Percentiles rank a stretch among this genome's conserved stretches.
Evolutionary conservation across 2,113 vertebrate species (phyloP).

Genomic region (Actinemys pallida): DNA sequence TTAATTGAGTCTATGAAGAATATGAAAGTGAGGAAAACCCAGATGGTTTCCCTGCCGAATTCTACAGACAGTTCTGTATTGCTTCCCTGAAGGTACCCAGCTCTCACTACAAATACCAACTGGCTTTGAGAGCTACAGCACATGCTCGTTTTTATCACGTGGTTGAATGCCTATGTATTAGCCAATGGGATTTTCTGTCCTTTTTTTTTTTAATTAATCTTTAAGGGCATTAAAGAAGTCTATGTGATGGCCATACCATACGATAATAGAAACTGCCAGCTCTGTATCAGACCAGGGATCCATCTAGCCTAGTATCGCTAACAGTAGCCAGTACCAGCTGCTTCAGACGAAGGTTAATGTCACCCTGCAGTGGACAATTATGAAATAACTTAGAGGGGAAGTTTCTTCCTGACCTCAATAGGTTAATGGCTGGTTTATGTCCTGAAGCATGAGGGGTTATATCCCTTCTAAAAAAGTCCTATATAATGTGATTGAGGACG

Average conservation of each 20-base stretch:
- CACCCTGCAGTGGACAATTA: accelerated
- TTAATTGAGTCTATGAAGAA: background rate
- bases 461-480: background rate
- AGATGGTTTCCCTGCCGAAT: background rate
- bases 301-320: background rate
- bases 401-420: background rate
- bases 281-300: accelerated
- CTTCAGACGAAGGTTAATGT: background rate
- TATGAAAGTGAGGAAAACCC: background rate
- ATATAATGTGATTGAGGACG: background rate
- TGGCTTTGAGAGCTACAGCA: background rate
- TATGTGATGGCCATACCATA: too few species aligned
- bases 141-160: accelerated
- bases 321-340: background rate
- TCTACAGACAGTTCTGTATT: background rate
- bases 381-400: background rate
- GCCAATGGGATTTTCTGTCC: background rate
- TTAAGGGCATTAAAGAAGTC: background rate
- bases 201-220: background rate
- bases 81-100: background rate
- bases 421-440: background rate
- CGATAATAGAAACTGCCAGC: background rate
- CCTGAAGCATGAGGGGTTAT: background rate
- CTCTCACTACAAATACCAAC: background rate
- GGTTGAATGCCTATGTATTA: background rate